These are phyloP conservation scores for Lipotes vexillifer DNA, from an alignment of 2,113 vertebrate species.

Conservation along the genomic window DNA sequence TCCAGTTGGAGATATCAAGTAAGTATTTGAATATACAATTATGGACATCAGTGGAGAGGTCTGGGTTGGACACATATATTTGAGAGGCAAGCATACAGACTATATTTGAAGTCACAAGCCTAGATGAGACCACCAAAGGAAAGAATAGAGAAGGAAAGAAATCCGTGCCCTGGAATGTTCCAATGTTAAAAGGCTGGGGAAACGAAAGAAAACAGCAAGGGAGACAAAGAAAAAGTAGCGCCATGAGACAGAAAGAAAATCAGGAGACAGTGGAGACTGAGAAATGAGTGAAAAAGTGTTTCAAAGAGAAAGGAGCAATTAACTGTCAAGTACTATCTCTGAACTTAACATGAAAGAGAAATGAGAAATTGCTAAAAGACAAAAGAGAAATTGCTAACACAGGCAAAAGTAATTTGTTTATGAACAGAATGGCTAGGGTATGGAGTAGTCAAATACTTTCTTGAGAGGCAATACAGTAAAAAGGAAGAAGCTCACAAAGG, in stretches of 20 bases:
- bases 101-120: background rate
- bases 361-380: background rate
- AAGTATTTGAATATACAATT: background rate
- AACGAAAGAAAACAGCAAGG: background rate
- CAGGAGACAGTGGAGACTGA: background rate
- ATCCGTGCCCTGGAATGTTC: background rate
- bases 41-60: background rate
- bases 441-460: background rate
- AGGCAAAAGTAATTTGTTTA: background rate
- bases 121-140: background rate
- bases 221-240: background rate
- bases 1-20: background rate
- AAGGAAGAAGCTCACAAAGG: background rate
- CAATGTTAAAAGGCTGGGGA: background rate
- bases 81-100: background rate
- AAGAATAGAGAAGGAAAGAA: background rate
- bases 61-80: background rate
- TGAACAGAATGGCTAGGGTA: background rate
- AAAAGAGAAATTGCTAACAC: background rate
- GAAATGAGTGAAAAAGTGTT: background rate
- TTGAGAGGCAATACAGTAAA: background rate
- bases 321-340: background rate
- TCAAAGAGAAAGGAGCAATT: background rate
- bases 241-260: background rate
- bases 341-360: background rate